A percentile compares a stretch with the other conserved stretches of the same genome.
phyloP scores from a whole-genome alignment of 2,888 invertebrate genomes.

The Orthosia gothica region DNA sequence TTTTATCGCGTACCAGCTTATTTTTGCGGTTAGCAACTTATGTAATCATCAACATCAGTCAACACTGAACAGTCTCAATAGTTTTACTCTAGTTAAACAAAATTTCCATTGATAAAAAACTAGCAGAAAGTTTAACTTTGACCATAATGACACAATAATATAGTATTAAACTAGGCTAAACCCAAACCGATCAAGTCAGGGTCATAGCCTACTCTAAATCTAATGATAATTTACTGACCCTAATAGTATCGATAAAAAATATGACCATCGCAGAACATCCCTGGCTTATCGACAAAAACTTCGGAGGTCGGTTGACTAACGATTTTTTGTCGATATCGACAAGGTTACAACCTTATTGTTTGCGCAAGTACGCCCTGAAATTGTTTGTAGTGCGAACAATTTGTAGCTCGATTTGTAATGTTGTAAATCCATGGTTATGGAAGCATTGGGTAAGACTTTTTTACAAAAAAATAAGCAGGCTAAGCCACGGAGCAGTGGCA shows the following conservation, averaged over 20 bases:
- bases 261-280: constrained; percentile 68
- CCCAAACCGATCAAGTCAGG: constrained; percentile 59
- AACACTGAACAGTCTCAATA: not conserved
- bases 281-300: constrained; percentile 67
- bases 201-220: constrained; percentile 64
- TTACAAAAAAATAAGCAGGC: constrained; percentile 11
- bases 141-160: constrained; percentile 51
- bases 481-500: not conserved
- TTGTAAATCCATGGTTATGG: constrained; percentile 49
- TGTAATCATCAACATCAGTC: not conserved
- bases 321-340: constrained; percentile 66
- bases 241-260: constrained; percentile 66
- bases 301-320: constrained; percentile 66
- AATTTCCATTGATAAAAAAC: not conserved
- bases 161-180: constrained; percentile 52
- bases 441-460: constrained; percentile 33
- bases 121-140: not conserved
- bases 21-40: not conserved
- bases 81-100: not conserved
- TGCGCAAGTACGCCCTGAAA: constrained; percentile 65
- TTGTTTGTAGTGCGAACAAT: constrained; percentile 39
- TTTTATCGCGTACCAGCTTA: not conserved
- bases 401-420: constrained; percentile 48
- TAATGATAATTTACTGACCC: constrained; percentile 62
- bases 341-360: constrained; percentile 69